Base-by-base conservation (phyloP, 2,797 vertebrate genomes). In the Triplophysa bombifrons region DNA sequence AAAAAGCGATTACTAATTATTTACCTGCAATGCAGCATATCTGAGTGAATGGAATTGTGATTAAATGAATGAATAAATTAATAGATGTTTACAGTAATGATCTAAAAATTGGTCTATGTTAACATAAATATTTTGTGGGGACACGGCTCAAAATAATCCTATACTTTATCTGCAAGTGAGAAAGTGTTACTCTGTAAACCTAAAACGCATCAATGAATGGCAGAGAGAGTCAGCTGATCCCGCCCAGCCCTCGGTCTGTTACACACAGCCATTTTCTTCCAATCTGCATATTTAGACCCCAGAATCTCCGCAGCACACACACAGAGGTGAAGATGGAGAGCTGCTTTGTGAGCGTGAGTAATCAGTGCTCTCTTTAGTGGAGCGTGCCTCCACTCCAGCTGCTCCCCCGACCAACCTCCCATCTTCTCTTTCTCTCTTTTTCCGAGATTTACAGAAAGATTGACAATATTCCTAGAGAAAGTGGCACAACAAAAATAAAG, bases 381-480 rank as follows among this genome's bases (percentile, higher is more conserved):
- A 80, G 73, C 78, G 64, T 73, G 25, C 80, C 74, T 80, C 65
- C 88, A 85, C 87, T 87, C 85, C 89, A 90, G 87, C 89, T 91
- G 87, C 88, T 87, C 85, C 84, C 88, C 88, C 87, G 81, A 85
- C 88, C 87, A 87, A 85, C 81, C 87, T 89, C 90, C 91, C 91
- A 93, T 92, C 92, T 91, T 91, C 46, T 75, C 84, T 87, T 80
- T 71, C 81, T 78, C 61, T 82, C 30, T 38, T 38, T 4, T 50
- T 80, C 71, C 74, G 51, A 80, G 86, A 89, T 85, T 86, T 87
- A 88, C 76, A 87, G 88, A 88, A 86, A 78, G 78, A 85, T 84
- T 84, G 84, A 86, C 84, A 90, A 91, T 90, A 89, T 89, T 90
- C 86, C 86, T 27, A 12, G 48, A 46, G 61, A 38, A 73, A 71